Base-by-base conservation (phyloP, 2,888 invertebrate species). In the Polyommatus iphigenia region DNA sequence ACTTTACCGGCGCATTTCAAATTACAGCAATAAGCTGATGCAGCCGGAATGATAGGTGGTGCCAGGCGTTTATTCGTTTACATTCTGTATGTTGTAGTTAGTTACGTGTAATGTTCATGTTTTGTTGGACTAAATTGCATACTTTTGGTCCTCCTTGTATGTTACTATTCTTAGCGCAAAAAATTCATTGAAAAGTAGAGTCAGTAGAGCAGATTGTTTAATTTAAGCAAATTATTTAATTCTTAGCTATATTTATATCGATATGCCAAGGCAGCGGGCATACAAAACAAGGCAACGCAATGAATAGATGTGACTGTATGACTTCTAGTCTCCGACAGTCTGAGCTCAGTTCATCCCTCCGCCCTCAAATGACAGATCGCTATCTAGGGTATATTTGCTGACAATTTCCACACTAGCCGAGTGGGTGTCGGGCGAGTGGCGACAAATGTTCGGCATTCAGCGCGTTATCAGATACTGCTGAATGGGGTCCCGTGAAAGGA, bases 391-490 rank as follows among this genome's bases (percentile, higher is more conserved):
- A 86, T 90, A 91, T 90, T 91, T 89, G 87, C 90, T 90, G 90
- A 89, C 93, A 90, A 92, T 94, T 94, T 93, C 93, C 91, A 91
- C 93, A 92, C 93, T 91, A 92, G 82, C 80, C 85, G 89, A 90
- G 90, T 89, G 90, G 89, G 89, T 90, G 90, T 90, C 87, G 86
- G 82, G 85, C 89, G 90, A 93, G 93, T 93, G 82, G 85, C 89
- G 90, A 93, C 93, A 93, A 94, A 94, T 93, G 91, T 91, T 89
- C 87, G 84, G 90, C 88, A 91, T 94, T 93, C 93, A 92, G 82
- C 80, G 83, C 85, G 87, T 90, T 93, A 94, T 94, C 93, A 88
- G 93, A 93, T 94, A 93, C 90, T 83, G 83, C 83, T 83, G 86
- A 88, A 90, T 67, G 91, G 92, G 93, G 93, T 91, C 87, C 87